Conservation (phyloP, 2,797 vertebrate genomes). For the Tapirus indicus region DNA sequence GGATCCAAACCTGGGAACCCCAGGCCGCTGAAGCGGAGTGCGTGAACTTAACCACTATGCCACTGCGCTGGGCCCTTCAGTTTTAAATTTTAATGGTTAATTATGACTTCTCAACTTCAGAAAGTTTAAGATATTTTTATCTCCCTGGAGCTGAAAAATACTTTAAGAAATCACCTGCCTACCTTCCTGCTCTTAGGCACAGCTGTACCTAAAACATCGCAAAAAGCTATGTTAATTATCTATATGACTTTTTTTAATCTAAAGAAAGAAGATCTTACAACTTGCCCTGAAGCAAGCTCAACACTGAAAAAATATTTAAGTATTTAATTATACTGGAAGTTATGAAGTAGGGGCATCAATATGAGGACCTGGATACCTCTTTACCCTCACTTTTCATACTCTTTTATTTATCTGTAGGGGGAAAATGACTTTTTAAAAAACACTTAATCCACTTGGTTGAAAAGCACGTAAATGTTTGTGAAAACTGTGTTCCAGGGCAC, state of each 20-base stretch:
- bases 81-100: constrained; percentile 74
- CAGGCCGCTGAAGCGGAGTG: too few relatives aligned
- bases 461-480: constrained; percentile 61
- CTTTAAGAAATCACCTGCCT: constrained; percentile 71
- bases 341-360: constrained; percentile 50
- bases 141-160: constrained; percentile 77
- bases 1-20: too few relatives aligned
- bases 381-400: constrained; percentile 45
- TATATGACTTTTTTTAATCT: constrained; percentile 69
- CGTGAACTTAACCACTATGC: too few relatives aligned
- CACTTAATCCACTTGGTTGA: neutral
- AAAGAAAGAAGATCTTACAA: constrained; percentile 63
- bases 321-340: constrained; percentile 75
- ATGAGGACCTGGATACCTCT: constrained; percentile 23
- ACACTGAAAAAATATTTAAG: constrained; percentile 72
- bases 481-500: neutral
- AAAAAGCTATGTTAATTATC: constrained; percentile 79
- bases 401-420: constrained; percentile 37
- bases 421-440: constrained; percentile 47
- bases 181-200: constrained; percentile 69
- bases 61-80: neutral
- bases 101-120: constrained; percentile 71
- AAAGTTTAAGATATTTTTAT: constrained; percentile 73
- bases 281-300: constrained; percentile 74
- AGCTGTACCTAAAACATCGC: constrained; percentile 72